Evolutionary conservation across 2,888 invertebrate species (phyloP).

Genomic region (Sussaba pulchella): DNA sequence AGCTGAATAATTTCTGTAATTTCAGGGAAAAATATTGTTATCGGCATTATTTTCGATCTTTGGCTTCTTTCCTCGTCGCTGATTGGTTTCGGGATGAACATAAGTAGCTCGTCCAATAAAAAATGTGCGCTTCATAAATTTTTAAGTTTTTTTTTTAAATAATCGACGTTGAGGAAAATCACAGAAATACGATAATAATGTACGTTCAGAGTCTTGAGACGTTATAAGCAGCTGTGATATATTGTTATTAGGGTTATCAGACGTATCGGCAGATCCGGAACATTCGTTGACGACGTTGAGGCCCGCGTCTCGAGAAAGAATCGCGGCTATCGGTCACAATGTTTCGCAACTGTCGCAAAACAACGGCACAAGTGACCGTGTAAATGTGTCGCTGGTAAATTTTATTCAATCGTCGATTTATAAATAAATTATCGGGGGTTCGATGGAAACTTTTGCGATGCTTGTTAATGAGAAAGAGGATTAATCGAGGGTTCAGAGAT

Average conservation of each 20-base stretch:
- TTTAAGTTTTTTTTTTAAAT: no score
- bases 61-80: no score
- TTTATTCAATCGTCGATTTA: slow-evolving; percentile 14
- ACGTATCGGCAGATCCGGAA: no score
- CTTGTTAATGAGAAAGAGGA: slow-evolving; percentile 55
- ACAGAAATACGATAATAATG: no score
- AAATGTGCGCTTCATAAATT: no score
- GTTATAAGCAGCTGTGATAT: neutral
- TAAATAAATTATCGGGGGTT: slow-evolving; percentile 41
- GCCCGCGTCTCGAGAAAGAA: neutral
- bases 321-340: neutral
- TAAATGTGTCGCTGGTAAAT: slow-evolving; percentile 42
- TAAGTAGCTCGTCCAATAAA: no score
- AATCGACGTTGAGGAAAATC: no score
- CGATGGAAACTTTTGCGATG: slow-evolving; percentile 43
- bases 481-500: slow-evolving; percentile 38
- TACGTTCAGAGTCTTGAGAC: neutral
- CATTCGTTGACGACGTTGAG: no score
- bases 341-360: neutral
- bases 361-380: neutral
- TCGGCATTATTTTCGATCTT: no score
- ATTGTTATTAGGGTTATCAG: no score
- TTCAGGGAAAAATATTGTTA: no score
- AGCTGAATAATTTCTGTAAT: neutral
- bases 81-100: no score